Percentiles rank a stretch among this genome's conserved stretches.
phyloP scores from a whole-genome alignment of 92 coral and sea anemone species.

The Zoanthus gigantus region DNA sequence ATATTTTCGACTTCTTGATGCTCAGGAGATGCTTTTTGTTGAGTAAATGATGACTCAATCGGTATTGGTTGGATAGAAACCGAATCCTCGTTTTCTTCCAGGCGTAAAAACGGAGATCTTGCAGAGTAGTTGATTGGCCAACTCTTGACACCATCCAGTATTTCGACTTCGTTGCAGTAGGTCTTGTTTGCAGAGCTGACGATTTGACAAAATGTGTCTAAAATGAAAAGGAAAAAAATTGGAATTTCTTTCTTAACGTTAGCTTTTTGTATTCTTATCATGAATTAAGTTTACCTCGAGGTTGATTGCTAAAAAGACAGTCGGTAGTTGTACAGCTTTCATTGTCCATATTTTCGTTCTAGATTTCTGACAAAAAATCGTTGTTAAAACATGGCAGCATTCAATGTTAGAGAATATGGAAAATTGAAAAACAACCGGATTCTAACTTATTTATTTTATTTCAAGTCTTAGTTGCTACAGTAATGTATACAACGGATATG shows the following conservation, averaged over 20 bases:
- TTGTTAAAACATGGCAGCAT: not conserved
- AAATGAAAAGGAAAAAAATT: not conserved
- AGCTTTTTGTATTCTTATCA: not conserved
- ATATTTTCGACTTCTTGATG: not conserved
- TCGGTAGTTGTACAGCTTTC: not conserved
- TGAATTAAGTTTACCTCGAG: not conserved
- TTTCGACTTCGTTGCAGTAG: not conserved
- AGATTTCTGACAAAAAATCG: not conserved
- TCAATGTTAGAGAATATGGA: not conserved
- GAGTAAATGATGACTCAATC: not conserved
- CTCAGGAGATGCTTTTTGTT: slow-evolving; percentile 1
- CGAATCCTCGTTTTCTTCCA: not conserved
- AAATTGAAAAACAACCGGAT: not conserved
- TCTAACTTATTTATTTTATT: not conserved
- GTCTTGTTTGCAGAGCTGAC: not conserved
- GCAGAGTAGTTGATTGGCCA: not conserved
- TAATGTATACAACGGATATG: not conserved
- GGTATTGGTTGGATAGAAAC: not conserved
- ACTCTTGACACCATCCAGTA: not conserved
- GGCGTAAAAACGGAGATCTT: not conserved
- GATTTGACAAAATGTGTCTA: not conserved
- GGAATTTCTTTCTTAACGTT: not conserved
- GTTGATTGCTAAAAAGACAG: not conserved
- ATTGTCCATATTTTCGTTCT: not conserved
- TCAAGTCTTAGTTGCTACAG: not conserved